These are phyloP conservation scores for Anodontia alba DNA, from an alignment of 2,888 invertebrate genomes.

Conservation along the genomic window DNA sequence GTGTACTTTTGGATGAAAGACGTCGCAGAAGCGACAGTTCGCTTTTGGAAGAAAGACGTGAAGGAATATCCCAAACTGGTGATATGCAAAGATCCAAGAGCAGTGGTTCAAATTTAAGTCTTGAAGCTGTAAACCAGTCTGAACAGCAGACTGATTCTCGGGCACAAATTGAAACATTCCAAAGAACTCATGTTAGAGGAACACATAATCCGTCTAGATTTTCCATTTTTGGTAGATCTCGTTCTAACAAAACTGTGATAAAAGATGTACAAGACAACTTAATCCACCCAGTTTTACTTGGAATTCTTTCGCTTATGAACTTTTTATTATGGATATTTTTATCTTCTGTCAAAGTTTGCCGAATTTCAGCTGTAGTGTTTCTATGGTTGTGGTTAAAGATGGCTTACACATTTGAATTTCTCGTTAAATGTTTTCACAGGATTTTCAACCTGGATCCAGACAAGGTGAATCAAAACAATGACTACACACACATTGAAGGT, in stretches of 20 bases:
- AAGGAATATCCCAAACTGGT: constrained; percentile 7
- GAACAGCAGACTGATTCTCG: constrained; percentile 4
- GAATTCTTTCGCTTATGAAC: constrained; percentile 63
- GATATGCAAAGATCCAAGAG: constrained; percentile 10
- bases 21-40: constrained; percentile 2
- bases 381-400: constrained; percentile 62
- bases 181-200: constrained; percentile 36
- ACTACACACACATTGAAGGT: constrained; percentile 83
- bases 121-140: constrained; percentile 5
- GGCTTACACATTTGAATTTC: constrained; percentile 62
- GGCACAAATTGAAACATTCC: constrained; percentile 56
- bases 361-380: constrained; percentile 53
- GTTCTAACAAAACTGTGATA: constrained; percentile 60
- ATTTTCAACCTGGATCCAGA: constrained; percentile 77
- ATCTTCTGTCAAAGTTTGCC: constrained; percentile 50
- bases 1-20: neutral
- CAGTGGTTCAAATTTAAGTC: constrained; percentile 2
- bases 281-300: constrained; percentile 52
- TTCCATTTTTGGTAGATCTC: constrained; percentile 50
- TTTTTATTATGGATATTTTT: constrained; percentile 63
- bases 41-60: neutral
- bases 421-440: constrained; percentile 74
- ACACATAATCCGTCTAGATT: constrained; percentile 34
- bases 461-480: constrained; percentile 77
- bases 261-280: constrained; percentile 52